Percentiles rank a stretch among this genome's conserved stretches.
phyloP scores from a whole-genome alignment of 1,140 invertebrate species.

The Caenorhabditis inopinata region DNA sequence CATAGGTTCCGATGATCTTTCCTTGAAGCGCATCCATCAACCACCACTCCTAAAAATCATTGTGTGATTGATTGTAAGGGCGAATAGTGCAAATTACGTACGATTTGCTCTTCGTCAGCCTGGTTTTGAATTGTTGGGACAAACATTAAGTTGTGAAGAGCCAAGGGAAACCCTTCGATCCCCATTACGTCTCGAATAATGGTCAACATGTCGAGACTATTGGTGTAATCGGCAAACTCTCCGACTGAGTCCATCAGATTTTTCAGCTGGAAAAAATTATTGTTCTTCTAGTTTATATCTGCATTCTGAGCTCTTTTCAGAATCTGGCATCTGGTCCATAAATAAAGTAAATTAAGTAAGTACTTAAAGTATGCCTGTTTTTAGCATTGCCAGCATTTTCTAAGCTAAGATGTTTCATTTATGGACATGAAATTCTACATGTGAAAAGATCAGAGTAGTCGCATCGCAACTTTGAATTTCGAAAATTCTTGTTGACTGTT shows the following conservation, averaged over 20 bases:
- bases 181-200: slow-evolving; percentile 22
- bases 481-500: no score
- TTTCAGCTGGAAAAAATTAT: slow-evolving; percentile 33
- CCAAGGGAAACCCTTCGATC: slow-evolving; percentile 70
- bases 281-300: no score
- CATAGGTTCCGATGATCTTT: slow-evolving; percentile 86
- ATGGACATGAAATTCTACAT: no score
- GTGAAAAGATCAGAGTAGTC: no score
- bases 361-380: no score
- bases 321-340: no score
- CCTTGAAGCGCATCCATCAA: slow-evolving; percentile 78
- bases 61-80: slow-evolving; percentile 58
- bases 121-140: slow-evolving; percentile 83
- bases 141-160: slow-evolving; percentile 87
- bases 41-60: slow-evolving; percentile 75
- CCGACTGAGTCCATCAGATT: slow-evolving; percentile 7
- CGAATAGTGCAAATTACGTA: not conserved
- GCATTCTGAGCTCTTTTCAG: no score
- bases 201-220: not conserved
- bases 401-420: no score
- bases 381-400: no score
- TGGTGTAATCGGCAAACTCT: not conserved
- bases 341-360: no score
- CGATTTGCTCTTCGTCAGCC: slow-evolving; percentile 77
- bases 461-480: no score